phyloP scores from a whole-genome alignment of 2,888 invertebrate species.

The Amblyteles armatorius region DNA sequence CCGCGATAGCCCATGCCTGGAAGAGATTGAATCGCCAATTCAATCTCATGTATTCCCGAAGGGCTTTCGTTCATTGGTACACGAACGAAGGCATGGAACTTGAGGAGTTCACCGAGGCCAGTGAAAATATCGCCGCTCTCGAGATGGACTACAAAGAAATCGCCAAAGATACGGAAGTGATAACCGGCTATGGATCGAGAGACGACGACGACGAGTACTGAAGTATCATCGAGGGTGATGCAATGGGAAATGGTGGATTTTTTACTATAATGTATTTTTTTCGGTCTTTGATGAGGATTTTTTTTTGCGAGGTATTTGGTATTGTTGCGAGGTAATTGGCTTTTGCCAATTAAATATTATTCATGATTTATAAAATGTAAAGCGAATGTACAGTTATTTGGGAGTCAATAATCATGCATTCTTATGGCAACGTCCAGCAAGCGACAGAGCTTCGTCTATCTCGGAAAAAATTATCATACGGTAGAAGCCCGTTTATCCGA shows the following conservation, averaged over 20 bases:
- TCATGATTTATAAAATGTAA: conserved; percentile 3
- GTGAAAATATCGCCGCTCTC: conserved; percentile 84
- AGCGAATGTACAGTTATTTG: neutral
- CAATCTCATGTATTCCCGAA: conserved; percentile 87
- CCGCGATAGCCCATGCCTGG: conserved; percentile 88
- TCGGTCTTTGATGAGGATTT: neutral
- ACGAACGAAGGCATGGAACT: conserved; percentile 85
- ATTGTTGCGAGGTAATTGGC: too few species aligned
- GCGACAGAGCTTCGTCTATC: too few species aligned
- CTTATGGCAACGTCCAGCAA: too few species aligned
- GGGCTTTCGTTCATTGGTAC: conserved; percentile 88
- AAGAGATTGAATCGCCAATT: conserved; percentile 87
- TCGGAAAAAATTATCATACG: too few species aligned
- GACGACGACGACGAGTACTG: conserved; percentile 51
- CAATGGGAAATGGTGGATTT: neutral
- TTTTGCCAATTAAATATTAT: conserved; percentile 4
- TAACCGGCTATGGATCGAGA: neutral
- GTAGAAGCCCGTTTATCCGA: too few species aligned
- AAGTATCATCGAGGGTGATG: neutral
- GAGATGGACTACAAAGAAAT: conserved; percentile 84
- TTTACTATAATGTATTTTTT: neutral
- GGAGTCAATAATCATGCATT: neutral
- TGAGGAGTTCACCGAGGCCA: conserved; percentile 84
- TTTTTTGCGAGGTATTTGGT: too few species aligned
- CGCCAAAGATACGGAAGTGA: conserved; percentile 56